phyloP scores from a whole-genome alignment of 53 echinoderm and acorn worm species.

The Echinarachnius parma region DNA sequence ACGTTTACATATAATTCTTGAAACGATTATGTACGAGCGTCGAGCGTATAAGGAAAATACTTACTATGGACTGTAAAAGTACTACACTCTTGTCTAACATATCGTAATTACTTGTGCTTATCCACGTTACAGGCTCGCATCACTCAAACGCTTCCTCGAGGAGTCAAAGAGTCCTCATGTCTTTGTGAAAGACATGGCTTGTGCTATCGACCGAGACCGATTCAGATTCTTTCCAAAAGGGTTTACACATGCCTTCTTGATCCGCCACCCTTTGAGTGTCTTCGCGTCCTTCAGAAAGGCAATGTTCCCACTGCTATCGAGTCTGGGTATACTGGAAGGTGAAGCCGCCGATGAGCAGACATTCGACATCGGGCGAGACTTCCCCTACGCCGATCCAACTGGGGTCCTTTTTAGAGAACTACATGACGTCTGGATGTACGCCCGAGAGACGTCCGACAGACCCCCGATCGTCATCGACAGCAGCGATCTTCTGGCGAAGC shows the following conservation, averaged over 20 bases:
- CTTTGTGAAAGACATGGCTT: no score
- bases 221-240: no score
- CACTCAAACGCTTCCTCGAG: no score
- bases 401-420: neutral
- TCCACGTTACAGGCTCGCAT: no score
- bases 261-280: neutral
- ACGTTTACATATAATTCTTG: no score
- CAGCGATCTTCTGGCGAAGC: slow-evolving; percentile 30
- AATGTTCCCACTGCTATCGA: neutral
- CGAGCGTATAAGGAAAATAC: no score
- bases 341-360: neutral
- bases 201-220: no score
- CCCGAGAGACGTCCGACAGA: neutral
- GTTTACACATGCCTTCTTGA: neutral
- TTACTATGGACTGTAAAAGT: no score
- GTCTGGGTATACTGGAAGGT: neutral
- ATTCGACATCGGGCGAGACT: neutral
- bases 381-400: neutral
- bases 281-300: neutral
- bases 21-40: no score
- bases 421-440: slow-evolving; percentile 7
- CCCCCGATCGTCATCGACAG: slow-evolving; percentile 32
- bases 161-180: no score
- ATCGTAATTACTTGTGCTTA: no score
- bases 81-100: no score